Evolutionary conservation across 2,113 vertebrate genomes (phyloP).

Genomic region (Scomber scombrus): DNA sequence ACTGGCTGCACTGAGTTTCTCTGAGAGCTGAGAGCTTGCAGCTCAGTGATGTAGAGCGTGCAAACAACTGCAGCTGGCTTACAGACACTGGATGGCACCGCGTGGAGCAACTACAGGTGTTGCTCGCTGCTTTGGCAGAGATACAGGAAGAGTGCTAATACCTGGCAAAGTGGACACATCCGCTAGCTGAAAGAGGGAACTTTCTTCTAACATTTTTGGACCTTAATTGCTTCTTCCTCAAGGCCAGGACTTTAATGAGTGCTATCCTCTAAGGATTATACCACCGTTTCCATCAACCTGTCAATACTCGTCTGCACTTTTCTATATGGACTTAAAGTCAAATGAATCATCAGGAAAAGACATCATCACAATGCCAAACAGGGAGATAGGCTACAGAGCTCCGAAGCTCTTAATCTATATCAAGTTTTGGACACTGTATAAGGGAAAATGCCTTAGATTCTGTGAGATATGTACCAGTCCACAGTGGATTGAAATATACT

Average conservation of each 20-base stretch:
- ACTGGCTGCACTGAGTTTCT: slow-evolving; percentile 63
- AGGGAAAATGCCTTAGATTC: slow-evolving; percentile 83
- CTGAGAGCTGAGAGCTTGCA: slow-evolving; percentile 40
- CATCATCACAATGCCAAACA: slow-evolving; percentile 72
- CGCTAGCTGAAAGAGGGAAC: slow-evolving; percentile 60
- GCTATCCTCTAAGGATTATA: slow-evolving; percentile 74
- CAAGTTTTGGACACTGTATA: slow-evolving; percentile 80
- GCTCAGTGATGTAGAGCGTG: slow-evolving; percentile 49
- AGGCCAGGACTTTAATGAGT: slow-evolving; percentile 71
- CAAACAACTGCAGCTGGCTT: slow-evolving; percentile 68
- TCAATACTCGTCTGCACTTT: slow-evolving; percentile 77
- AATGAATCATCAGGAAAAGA: slow-evolving; percentile 78
- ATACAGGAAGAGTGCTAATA: slow-evolving; percentile 61
- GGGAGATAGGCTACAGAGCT: slow-evolving; percentile 62
- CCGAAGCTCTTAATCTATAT: slow-evolving; percentile 68
- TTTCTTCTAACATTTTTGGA: slow-evolving; percentile 64
- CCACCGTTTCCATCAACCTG: slow-evolving; percentile 63
- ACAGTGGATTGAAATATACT: slow-evolving; percentile 91
- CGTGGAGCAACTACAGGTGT: slow-evolving; percentile 69
- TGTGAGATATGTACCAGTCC: slow-evolving; percentile 84
- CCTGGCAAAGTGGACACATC: slow-evolving; percentile 68
- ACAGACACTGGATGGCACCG: slow-evolving; percentile 75
- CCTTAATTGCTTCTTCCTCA: slow-evolving; percentile 72
- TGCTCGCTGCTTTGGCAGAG: slow-evolving; percentile 66
- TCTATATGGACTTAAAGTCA: slow-evolving; percentile 77